A percentile compares a stretch with the other conserved stretches of the same genome.
phyloP scores from a whole-genome alignment of 2,888 invertebrate genomes.

The Caenorhabditis doughertyi region DNA sequence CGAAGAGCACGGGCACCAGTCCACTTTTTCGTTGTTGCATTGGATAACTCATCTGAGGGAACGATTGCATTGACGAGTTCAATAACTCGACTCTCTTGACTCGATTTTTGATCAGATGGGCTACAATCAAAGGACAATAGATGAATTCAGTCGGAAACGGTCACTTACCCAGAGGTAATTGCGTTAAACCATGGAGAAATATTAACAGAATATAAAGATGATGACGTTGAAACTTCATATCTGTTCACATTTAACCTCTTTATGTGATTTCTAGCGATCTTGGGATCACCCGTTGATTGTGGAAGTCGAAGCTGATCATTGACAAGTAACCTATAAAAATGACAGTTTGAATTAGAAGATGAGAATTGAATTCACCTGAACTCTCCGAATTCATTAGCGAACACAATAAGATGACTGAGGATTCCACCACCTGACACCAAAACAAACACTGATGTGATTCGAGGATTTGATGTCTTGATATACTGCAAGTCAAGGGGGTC shows the following conservation, averaged over 20 bases:
- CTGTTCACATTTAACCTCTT: conserved; percentile 32
- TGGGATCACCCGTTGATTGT: conserved; percentile 37
- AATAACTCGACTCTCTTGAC: conserved; percentile 35
- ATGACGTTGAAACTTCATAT: conserved; percentile 50
- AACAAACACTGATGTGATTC: conserved; percentile 42
- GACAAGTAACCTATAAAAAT: conserved; percentile 19
- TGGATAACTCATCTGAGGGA: conserved; percentile 21
- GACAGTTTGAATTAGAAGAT: neutral
- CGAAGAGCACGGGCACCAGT: conserved; percentile 40
- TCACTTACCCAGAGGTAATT: neutral
- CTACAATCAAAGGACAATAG: neutral
- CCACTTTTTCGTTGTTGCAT: neutral
- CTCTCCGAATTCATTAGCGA: conserved; percentile 58
- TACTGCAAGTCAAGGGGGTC: conserved; percentile 44
- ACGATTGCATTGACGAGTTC: conserved; percentile 27
- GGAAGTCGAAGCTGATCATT: conserved; percentile 55
- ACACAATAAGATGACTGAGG: conserved; percentile 42
- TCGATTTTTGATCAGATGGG: neutral
- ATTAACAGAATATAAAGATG: conserved; percentile 47
- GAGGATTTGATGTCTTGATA: conserved; percentile 38
- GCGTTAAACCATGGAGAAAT: conserved; percentile 46
- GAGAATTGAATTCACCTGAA: conserved; percentile 24
- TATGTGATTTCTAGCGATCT: conserved; percentile 38
- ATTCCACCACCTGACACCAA: conserved; percentile 45
- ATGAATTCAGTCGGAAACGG: neutral